phyloP scores from a whole-genome alignment of 2,888 invertebrate species.

The Boloria euphrosyne region DNA sequence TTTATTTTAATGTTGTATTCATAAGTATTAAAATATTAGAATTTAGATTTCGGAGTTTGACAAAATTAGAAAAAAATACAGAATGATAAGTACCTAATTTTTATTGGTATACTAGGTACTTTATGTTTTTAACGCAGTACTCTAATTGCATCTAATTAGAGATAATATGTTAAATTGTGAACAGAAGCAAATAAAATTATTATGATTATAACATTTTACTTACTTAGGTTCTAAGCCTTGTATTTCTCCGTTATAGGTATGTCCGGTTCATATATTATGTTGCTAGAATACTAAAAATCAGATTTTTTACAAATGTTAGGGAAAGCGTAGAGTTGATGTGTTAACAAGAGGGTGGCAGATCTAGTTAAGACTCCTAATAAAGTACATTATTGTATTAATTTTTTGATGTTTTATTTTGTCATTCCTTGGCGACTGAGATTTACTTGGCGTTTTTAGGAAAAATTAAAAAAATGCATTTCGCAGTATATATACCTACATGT shows the following conservation, averaged over 20 bases:
- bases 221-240: conserved; percentile 12
- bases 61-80: conserved; percentile 23
- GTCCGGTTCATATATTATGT: conserved; percentile 25
- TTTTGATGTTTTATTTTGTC: conserved; percentile 44
- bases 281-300: conserved; percentile 34
- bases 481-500: no score
- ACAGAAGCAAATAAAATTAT: neutral
- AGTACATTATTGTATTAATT: conserved; percentile 73
- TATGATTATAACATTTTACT: conserved; percentile 6
- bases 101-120: neutral
- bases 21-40: conserved; percentile 32
- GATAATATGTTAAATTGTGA: neutral
- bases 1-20: conserved; percentile 28
- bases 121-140: neutral
- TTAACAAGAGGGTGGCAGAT: conserved; percentile 70
- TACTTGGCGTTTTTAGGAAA: no score
- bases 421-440: neutral
- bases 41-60: conserved; percentile 28
- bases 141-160: neutral
- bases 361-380: conserved; percentile 78
- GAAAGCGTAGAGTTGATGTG: conserved; percentile 65
- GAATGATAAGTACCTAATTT: conserved; percentile 8
- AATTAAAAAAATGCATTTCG: no score
- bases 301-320: conserved; percentile 63
- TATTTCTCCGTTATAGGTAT: conserved; percentile 14